phyloP scores from a whole-genome alignment of 2,888 invertebrate genomes.

The Cerceris ruficornis region DNA sequence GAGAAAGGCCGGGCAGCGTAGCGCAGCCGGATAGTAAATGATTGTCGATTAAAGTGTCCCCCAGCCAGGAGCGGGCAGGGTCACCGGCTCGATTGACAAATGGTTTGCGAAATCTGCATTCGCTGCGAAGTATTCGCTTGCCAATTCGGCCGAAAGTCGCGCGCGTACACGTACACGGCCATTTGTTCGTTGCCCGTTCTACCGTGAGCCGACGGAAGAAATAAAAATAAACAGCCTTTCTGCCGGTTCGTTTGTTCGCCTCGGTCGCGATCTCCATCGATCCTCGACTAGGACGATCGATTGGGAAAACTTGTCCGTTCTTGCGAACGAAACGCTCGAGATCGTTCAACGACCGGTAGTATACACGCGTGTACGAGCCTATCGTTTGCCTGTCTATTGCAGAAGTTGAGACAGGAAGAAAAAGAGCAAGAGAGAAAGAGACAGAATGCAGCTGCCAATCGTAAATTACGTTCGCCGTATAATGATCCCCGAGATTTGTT shows the following conservation, averaged over 20 bases:
- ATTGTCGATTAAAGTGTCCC: conserved; percentile 79
- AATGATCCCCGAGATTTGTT: too few relatives aligned
- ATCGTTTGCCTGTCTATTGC: background rate
- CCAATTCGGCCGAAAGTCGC: conserved; percentile 70
- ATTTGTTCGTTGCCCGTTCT: conserved; percentile 66
- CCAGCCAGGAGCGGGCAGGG: conserved; percentile 50
- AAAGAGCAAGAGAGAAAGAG: too few relatives aligned
- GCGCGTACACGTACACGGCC: conserved; percentile 58
- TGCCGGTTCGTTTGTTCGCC: conserved; percentile 35
- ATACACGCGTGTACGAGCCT: background rate
- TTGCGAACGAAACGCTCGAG: background rate
- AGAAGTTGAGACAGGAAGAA: background rate
- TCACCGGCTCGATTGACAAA: conserved; percentile 75
- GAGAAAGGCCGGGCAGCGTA: conserved; percentile 20
- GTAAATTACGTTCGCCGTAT: background rate
- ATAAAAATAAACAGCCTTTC: conserved; percentile 52
- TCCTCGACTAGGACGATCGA: conserved; percentile 42
- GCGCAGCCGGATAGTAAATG: conserved; percentile 72
- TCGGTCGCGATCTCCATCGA: conserved; percentile 38
- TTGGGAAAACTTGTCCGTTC: conserved; percentile 10
- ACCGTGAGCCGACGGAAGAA: conserved; percentile 63
- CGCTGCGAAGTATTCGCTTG: conserved; percentile 70
- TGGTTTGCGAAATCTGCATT: conserved; percentile 78
- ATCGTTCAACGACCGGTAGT: background rate
- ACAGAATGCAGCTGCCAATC: background rate